Conservation (phyloP, 2,888 invertebrate species). For the Prostheceraeus crozeri region DNA sequence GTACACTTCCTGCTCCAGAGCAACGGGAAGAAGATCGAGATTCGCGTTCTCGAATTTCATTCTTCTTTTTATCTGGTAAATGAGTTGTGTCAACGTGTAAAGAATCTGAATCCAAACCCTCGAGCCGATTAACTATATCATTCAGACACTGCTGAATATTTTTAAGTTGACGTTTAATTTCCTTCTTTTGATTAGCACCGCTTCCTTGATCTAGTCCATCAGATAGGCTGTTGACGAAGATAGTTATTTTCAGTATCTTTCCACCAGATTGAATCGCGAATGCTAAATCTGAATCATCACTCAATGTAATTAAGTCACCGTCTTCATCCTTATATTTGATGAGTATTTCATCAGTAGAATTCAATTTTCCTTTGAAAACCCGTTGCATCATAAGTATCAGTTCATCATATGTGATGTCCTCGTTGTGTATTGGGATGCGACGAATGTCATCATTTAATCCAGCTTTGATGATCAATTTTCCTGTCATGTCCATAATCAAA, state of each 20-base stretch:
- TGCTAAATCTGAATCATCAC: constrained; percentile 66
- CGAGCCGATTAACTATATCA: no score
- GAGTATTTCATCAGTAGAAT: constrained; percentile 64
- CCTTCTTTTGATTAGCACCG: no score
- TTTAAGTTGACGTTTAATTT: no score
- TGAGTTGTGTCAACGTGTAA: no score
- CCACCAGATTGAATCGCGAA: constrained; percentile 65
- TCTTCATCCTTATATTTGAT: constrained; percentile 70
- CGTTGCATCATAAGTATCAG: constrained; percentile 68
- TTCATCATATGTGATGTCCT: constrained; percentile 65
- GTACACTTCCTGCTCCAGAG: no score
- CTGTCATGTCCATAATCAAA: constrained; percentile 54
- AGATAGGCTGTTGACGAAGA: no score
- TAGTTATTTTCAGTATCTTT: constrained; percentile 63
- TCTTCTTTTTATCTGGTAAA: no score
- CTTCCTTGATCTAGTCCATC: no score
- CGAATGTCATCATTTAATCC: constrained; percentile 66
- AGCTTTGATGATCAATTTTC: constrained; percentile 57
- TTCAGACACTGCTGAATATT: no score
- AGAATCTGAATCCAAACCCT: no score
- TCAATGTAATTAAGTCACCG: constrained; percentile 67
- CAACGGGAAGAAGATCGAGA: no score
- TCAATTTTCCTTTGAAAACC: constrained; percentile 64
- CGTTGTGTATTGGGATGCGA: constrained; percentile 67
- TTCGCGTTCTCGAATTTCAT: no score